Evolutionary conservation across 1,140 invertebrate genomes (phyloP), one percentile per base, ranked within the genome.

Genomic region (Drosophila nebulosa): DNA sequence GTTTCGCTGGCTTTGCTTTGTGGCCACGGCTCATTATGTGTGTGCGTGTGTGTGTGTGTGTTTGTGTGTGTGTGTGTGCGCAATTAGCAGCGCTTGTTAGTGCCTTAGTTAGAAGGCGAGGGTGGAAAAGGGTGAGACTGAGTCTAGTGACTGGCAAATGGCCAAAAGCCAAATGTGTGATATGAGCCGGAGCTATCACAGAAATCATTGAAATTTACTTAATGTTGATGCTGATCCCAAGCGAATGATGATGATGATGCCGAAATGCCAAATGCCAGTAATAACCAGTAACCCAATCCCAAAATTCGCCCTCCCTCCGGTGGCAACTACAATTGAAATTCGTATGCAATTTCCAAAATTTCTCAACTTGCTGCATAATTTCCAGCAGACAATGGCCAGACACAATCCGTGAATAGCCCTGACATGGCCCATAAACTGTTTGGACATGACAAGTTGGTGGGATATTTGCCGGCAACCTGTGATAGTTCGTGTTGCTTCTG

Each of bases 401-500:
- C 56, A 61, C 14, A 51, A 24, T 21, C 3, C 7, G 10, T 18
- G 27, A 35, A 21, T n/a, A 55, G 64, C 27, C 46, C 50, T 88
- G 78, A 86, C 81, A 88, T 74, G 73, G 55, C 72, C 39, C 78
- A 88, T 88, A 79, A 88, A 88, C 83, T 88, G 75, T 88, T 74
- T 78, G 83, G 84, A 88, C 83, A 88, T 88, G 83, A 88, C 83
- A 83, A 88, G 75, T 88, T 88, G 84, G 71, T 88, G 83, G 78
- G 78, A 88, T 78, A 88, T 81, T 86, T 86, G 83, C 7, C 83
- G 57, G 78, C 83, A 88, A 76, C 74, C 71, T 86, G 74, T 85
- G 68, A 71, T 69, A 42, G 60, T 64, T 57, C 21, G 22, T 22
- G 30, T 46, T n/a, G n/a, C n/a, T n/a, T n/a, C n/a, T n/a, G n/a